phyloP scores from a whole-genome alignment of 2,888 invertebrate genomes.

The Sinelater perroti region DNA sequence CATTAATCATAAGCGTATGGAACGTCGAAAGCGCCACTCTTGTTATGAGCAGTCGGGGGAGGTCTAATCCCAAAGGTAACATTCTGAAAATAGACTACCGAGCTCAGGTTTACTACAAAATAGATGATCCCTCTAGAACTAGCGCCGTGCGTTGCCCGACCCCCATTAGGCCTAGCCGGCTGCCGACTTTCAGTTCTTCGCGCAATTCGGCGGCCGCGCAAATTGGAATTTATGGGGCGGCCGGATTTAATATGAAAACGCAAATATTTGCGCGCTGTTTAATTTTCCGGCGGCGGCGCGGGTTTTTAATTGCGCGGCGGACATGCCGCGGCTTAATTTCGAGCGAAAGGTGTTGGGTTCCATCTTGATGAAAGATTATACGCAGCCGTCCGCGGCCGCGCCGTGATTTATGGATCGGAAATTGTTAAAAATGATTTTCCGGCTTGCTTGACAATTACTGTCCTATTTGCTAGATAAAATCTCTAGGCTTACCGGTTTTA shows the following conservation, averaged over 20 bases:
- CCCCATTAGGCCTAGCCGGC: no score
- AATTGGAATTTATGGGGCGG: slow-evolving; percentile 13
- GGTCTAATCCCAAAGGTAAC: slow-evolving; percentile 26
- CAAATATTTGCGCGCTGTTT: slow-evolving; percentile 1
- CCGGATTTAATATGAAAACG: slow-evolving; percentile 11
- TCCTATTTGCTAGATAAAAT: slow-evolving; percentile 12
- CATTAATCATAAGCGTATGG: slow-evolving; percentile 31
- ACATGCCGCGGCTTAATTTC: not conserved
- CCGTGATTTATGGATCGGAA: slow-evolving; percentile 8
- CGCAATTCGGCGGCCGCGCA: slow-evolving; percentile 20
- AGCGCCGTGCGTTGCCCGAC: no score
- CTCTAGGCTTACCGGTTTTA: slow-evolving; percentile 6
- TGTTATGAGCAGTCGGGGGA: slow-evolving; percentile 24
- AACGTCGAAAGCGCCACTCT: slow-evolving; percentile 27
- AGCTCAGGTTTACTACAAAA: slow-evolving; percentile 13
- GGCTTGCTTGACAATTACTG: slow-evolving; percentile 8
- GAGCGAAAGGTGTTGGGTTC: not conserved
- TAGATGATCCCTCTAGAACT: slow-evolving; percentile 15
- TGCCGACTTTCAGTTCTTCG: no score
- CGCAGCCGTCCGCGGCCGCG: no score
- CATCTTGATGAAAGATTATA: not conserved
- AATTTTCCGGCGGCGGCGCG: not conserved
- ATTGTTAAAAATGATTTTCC: slow-evolving; percentile 15
- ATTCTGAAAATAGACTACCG: slow-evolving; percentile 29
- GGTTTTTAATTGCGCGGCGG: slow-evolving; percentile 3